These are phyloP conservation scores for Drosophila peninsularis DNA, from an alignment of 2,888 invertebrate species.

Conservation along the genomic window DNA sequence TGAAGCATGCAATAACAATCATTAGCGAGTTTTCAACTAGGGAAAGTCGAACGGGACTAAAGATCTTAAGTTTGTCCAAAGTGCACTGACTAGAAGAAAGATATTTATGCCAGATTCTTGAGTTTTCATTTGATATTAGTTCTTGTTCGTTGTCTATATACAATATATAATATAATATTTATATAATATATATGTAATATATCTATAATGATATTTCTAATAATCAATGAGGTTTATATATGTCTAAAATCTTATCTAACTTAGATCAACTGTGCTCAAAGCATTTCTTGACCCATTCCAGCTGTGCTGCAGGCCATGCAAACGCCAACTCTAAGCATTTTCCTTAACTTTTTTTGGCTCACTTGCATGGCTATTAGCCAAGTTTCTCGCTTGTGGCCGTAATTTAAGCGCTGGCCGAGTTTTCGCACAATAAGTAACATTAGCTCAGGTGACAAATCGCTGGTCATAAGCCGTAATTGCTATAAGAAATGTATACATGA, in stretches of 20 bases:
- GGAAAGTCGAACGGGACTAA: no score
- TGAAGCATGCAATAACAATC: conserved; percentile 4
- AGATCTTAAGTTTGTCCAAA: no score
- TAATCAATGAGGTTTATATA: no score
- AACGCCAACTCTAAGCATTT: background rate
- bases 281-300: background rate
- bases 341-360: background rate
- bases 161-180: no score
- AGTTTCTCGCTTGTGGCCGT: conserved; percentile 27
- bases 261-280: background rate
- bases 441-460: conserved; percentile 45
- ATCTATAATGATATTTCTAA: no score
- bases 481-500: conserved; percentile 15
- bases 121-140: background rate
- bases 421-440: conserved; percentile 39
- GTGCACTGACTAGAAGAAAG: background rate
- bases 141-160: no score
- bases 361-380: conserved; percentile 28
- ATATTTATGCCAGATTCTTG: background rate
- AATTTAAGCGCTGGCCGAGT: conserved; percentile 46
- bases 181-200: no score
- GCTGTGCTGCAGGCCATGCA: background rate
- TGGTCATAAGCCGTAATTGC: conserved; percentile 50
- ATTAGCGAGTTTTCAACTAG: no score
- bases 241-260: background rate